Percentiles rank a stretch among this genome's conserved stretches.
Conservation (phyloP, 2,113 vertebrate genomes). For the Cromileptes altivelis region DNA sequence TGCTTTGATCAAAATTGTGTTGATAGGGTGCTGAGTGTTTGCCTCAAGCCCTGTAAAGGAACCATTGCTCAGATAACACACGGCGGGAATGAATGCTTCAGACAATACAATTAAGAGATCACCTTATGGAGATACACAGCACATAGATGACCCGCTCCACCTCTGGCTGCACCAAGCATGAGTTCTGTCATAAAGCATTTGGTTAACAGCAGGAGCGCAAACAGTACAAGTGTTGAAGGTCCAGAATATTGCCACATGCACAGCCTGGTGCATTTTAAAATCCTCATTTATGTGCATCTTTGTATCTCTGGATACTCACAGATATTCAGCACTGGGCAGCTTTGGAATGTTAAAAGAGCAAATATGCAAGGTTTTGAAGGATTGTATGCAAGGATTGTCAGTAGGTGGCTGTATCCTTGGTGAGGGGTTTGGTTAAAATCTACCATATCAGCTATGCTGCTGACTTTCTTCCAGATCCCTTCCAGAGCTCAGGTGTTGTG, state of each 20-base stretch:
- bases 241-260: constrained; percentile 26
- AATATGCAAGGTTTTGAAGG: constrained; percentile 6
- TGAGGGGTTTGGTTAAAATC: neutral
- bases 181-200: constrained; percentile 56
- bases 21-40: constrained; percentile 39
- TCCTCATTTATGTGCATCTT: constrained; percentile 46
- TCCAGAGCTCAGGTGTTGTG: neutral
- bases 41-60: constrained; percentile 32
- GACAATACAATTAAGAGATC: constrained; percentile 62
- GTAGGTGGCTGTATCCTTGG: constrained; percentile 20
- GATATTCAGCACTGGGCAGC: constrained; percentile 14
- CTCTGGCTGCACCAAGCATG: constrained; percentile 16
- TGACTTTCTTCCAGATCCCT: constrained; percentile 25
- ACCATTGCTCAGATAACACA: constrained; percentile 14
- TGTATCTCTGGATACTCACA: constrained; percentile 14
- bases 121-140: constrained; percentile 12
- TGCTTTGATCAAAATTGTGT: constrained; percentile 59
- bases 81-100: constrained; percentile 33
- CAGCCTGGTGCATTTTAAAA: constrained; percentile 58
- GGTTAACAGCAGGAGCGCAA: constrained; percentile 39
- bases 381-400: neutral
- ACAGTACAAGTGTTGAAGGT: constrained; percentile 37
- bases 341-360: constrained; percentile 38
- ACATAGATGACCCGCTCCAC: constrained; percentile 25
- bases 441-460: neutral